These are phyloP conservation scores for Scaptomyza reducta DNA, from an alignment of 2,888 invertebrate genomes.

Conservation along the genomic window DNA sequence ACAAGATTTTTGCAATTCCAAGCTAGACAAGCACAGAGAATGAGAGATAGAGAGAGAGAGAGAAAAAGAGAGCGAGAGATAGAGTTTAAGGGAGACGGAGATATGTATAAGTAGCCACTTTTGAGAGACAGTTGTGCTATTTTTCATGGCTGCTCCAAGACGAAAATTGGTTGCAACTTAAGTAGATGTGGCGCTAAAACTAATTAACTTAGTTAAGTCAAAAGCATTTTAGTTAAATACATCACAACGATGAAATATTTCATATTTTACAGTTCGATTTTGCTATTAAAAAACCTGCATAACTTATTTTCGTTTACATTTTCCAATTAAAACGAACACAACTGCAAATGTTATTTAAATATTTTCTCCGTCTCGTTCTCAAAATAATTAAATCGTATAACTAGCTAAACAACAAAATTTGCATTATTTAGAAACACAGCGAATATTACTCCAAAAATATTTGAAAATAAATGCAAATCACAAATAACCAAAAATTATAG, in stretches of 20 bases:
- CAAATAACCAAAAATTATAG: conserved; percentile 46
- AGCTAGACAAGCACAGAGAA: conserved; percentile 11
- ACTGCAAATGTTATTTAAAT: too few relatives aligned
- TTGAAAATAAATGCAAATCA: conserved; percentile 53
- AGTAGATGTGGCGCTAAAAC: background rate
- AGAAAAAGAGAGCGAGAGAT: background rate
- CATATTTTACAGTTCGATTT: too few relatives aligned
- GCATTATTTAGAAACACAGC: conserved; percentile 40
- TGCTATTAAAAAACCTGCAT: too few relatives aligned
- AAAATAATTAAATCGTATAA: conserved; percentile 18
- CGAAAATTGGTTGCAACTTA: conserved; percentile 10
- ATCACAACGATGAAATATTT: too few relatives aligned
- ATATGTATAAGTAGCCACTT: conserved; percentile 44
- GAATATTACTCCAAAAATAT: conserved; percentile 2
- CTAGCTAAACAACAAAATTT: conserved; percentile 24
- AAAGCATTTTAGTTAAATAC: too few relatives aligned
- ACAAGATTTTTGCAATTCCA: conserved; percentile 73
- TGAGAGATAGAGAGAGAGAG: background rate
- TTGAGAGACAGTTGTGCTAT: conserved; percentile 15
- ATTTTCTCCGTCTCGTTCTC: too few relatives aligned
- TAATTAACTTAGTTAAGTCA: background rate
- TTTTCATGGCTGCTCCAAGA: background rate
- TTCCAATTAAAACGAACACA: background rate
- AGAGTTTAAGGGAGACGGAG: background rate
- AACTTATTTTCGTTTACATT: too few relatives aligned